Percentiles rank a stretch among this genome's conserved stretches.
phyloP scores from a whole-genome alignment of 92 coral and sea anemone species.

The Muricea muricata region DNA sequence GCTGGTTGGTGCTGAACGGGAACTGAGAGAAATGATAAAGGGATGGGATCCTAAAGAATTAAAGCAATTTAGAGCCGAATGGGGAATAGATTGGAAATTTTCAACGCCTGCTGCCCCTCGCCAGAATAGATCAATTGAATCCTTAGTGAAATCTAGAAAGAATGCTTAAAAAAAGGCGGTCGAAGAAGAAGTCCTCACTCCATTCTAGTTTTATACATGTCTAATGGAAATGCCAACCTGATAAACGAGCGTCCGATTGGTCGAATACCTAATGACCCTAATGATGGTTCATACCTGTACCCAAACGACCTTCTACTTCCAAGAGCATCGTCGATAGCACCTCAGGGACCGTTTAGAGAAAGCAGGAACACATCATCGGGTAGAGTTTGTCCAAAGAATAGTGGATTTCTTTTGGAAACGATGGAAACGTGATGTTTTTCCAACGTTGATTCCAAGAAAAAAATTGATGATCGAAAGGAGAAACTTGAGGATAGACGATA shows the following conservation, averaged over 20 bases:
- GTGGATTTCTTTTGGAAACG: not conserved
- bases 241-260: too few species aligned
- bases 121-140: not conserved
- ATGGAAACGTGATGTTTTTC: not conserved
- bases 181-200: not conserved
- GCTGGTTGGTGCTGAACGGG: not conserved
- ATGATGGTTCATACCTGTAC: too few species aligned
- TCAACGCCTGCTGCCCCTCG: too few species aligned
- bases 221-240: too few species aligned
- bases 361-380: not conserved
- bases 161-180: not conserved
- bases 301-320: too few species aligned
- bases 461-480: not conserved
- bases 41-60: not conserved
- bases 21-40: not conserved
- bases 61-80: not conserved
- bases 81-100: not conserved
- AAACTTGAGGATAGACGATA: too few species aligned
- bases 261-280: too few species aligned
- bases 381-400: not conserved
- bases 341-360: conserved; percentile 7
- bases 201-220: too few species aligned
- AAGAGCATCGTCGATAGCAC: too few species aligned
- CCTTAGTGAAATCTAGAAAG: not conserved
- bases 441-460: not conserved